Conservation (phyloP, 2,797 vertebrate genomes). For the Simalia tracyae region DNA sequence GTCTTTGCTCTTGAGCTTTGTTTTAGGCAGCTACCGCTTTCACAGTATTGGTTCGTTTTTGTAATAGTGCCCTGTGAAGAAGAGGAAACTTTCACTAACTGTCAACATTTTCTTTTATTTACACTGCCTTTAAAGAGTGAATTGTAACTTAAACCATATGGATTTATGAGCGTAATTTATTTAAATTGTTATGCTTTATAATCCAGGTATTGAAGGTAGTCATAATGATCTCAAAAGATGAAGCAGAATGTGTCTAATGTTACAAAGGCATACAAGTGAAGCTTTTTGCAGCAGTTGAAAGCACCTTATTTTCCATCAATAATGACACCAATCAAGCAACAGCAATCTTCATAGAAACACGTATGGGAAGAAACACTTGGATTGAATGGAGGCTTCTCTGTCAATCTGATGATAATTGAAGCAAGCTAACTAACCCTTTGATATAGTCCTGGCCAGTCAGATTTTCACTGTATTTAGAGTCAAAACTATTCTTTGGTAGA, state of each 20-base stretch:
- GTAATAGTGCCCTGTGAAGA: conserved; percentile 53
- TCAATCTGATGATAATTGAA: background rate
- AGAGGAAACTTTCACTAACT: conserved; percentile 45
- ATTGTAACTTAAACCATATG: conserved; percentile 53
- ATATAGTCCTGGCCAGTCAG: background rate
- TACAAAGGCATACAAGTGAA: conserved; percentile 34
- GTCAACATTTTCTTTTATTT: conserved; percentile 55
- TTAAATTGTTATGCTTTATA: conserved; percentile 61
- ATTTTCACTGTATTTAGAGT: conserved; percentile 38
- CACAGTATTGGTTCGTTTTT: conserved; percentile 46
- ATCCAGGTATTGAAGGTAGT: conserved; percentile 49
- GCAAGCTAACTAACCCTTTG: background rate
- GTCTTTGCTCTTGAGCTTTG: conserved; percentile 58
- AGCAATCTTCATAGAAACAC: background rate
- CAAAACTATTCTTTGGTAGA: conserved; percentile 48
- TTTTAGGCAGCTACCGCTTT: conserved; percentile 52
- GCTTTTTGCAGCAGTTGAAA: conserved; percentile 33
- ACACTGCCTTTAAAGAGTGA: conserved; percentile 69
- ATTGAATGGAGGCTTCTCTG: background rate
- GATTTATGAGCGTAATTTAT: conserved; percentile 58
- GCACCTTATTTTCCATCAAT: conserved; percentile 67
- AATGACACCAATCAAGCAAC: background rate
- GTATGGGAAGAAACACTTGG: background rate
- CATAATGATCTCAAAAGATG: conserved; percentile 58
- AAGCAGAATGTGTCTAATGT: conserved; percentile 47